Evolutionary conservation across 2,888 invertebrate genomes (phyloP).

Genomic region (Phrixothrix hirtus): DNA sequence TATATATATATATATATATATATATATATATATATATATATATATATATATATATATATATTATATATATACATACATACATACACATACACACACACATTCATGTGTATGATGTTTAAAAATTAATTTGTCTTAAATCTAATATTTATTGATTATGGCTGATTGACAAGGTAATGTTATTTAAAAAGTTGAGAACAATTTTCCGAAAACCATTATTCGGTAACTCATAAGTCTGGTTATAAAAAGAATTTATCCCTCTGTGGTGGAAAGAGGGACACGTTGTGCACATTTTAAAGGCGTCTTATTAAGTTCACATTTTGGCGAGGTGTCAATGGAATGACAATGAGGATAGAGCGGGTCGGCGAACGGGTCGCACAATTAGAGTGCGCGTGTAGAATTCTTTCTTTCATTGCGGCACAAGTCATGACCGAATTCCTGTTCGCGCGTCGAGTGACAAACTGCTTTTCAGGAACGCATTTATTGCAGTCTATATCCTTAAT

Average conservation of each 20-base stretch:
- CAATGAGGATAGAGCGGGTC: slow-evolving; percentile 40
- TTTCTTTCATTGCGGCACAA: slow-evolving; percentile 42
- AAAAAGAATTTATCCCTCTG: slow-evolving; percentile 13
- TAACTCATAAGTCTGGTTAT: slow-evolving; percentile 2
- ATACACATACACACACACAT: no score
- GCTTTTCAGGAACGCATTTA: slow-evolving; percentile 42
- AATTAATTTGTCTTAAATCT: no score
- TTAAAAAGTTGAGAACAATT: no score
- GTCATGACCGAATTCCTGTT: slow-evolving; percentile 43
- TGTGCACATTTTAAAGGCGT: slow-evolving; percentile 33
- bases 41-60: no score
- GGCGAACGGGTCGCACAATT: slow-evolving; percentile 39
- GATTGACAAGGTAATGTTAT: no score
- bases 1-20: no score
- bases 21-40: no score
- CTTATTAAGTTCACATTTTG: slow-evolving; percentile 45
- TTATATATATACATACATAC: no score
- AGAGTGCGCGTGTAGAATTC: slow-evolving; percentile 45
- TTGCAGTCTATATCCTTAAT: slow-evolving; percentile 39
- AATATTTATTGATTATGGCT: no score
- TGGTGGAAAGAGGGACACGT: slow-evolving; percentile 11
- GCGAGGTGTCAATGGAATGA: slow-evolving; percentile 42
- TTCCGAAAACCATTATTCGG: no score
- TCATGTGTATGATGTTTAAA: no score
- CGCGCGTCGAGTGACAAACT: slow-evolving; percentile 40